Base-by-base conservation (phyloP, 2,888 invertebrate genomes). In the Neoscelio sp. region DNA sequence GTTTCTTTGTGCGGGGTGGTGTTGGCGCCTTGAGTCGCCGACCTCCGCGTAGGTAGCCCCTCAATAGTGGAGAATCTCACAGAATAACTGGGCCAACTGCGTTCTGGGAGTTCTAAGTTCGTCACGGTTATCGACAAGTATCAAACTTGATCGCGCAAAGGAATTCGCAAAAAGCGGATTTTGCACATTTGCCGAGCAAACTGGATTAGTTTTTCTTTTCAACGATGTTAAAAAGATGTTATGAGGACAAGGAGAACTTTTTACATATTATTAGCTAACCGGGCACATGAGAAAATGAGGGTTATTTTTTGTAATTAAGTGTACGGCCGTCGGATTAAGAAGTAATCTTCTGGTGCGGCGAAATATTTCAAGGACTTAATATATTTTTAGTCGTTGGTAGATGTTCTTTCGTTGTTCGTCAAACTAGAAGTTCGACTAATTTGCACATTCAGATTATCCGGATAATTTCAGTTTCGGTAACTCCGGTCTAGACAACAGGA, bases 41-140 rank as follows among this genome's bases (percentile, higher is more conserved):
- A 73, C 78, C 73, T 73, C 73, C 73, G 42, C 5, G 65, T 13
- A 38, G 48, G n/a, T n/a, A 65, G 26, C 26, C 10, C 58, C 71
- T 67, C 71, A 67, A 67, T 78, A 62, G 46, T 64, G 76, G 68
- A 56, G 76, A 76, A 68, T 68, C 68, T 75, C 62, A 23, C 58
- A 56, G 67, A 44, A 67, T 50, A 67, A 62, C 38, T 28, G 42
- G 60, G 52, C 50, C 68, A 71, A 79, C 80, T 62, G 44, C 64
- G 15, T 50, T 71, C 79, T 62, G 76, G 80, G 81, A 74, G 65
- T 54, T 78, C 73, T 80, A 56, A 33, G 71, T 80, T 26, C 62
- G 42, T 58, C 52, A 35, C 10, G 26, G 18, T 26, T 50, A 75
- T 67, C 58, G 67, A 67, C 67, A 46, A 44, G 15, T n/a, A 15